phyloP scores from a whole-genome alignment of 2,888 invertebrate species.

The Drosophila flavopinicola region DNA sequence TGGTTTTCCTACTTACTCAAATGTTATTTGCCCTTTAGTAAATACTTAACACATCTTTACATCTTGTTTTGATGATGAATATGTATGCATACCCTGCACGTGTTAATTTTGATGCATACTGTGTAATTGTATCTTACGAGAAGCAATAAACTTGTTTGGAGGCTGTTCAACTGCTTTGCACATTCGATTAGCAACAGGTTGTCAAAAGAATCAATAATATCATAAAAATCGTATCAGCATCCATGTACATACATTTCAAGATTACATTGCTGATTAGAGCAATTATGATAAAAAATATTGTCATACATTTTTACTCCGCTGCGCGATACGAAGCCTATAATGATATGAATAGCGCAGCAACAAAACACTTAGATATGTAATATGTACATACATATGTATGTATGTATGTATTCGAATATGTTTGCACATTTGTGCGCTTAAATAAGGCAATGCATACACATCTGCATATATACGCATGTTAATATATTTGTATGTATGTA shows the following conservation, averaged over 20 bases:
- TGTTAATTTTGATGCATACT: background rate
- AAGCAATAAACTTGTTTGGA: background rate
- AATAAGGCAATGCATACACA: too few species aligned
- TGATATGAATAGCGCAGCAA: slow-evolving; percentile 14
- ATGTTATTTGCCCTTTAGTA: background rate
- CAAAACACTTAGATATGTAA: too few species aligned
- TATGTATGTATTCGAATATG: slow-evolving; percentile 1
- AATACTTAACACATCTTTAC: background rate
- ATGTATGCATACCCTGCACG: background rate
- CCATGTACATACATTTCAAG: slow-evolving; percentile 23
- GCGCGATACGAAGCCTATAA: slow-evolving; percentile 36
- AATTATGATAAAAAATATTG: slow-evolving; percentile 59
- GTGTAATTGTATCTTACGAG: background rate
- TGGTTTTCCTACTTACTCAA: too few species aligned
- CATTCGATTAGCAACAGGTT: slow-evolving; percentile 49
- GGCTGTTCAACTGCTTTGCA: slow-evolving; percentile 1
- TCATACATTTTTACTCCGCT: slow-evolving; percentile 39
- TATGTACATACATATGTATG: slow-evolving; percentile 20
- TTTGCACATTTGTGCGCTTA: background rate
- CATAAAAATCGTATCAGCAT: slow-evolving; percentile 28
- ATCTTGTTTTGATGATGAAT: background rate
- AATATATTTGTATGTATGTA: slow-evolving; percentile 8
- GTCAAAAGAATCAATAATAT: slow-evolving; percentile 39
- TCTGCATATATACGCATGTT: too few species aligned
- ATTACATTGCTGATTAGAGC: slow-evolving; percentile 47